Evolutionary conservation across 2,888 invertebrate species (phyloP), one percentile per base, ranked within the genome.

Genomic region (Cryptus armator): DNA sequence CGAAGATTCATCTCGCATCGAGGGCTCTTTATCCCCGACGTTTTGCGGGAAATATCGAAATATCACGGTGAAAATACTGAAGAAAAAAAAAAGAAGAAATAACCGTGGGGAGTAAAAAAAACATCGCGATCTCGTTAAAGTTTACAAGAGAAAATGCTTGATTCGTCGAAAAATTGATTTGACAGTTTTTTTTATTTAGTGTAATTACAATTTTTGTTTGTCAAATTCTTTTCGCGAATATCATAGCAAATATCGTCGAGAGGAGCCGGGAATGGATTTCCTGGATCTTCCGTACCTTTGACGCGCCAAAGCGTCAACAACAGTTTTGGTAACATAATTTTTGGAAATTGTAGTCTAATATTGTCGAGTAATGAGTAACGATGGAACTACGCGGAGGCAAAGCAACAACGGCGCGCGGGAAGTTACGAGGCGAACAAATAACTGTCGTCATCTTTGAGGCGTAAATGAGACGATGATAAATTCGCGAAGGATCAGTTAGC

Each of bases 401-500:
- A 37, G 37, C 53, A 37, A 10, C 10, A 2, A 48, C 29, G 43
- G 46, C 29, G 29, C 48, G 51, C 24, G 56, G 67, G 59, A 43
- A 71, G 46, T 19, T 75, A 51, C 3, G 56, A 29, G 19, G 14
- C 12, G n/a, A 53, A 43, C 16, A 4, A 32, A 62, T 48, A 68
- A 72, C 44, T 7, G 16, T n/a, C 6, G 14, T 7, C 9, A 19
- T 64, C n/a, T 48, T 66, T 32, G 62, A 48, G 70, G 78, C 79
- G 12, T 85, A 78, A 37, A 37, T 82, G 75, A 59, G 43, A 82
- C 62, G 19, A 85, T 85, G 85, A 79, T 59, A 37, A 44, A 71
- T 48, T 48, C 56, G 37, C 37, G 66, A 70, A 43, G 43, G 67
- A 82, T 70, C 37, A 85, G 81, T 71, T 85, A 85, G 85, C 85